Conservation (phyloP, 2,113 vertebrate genomes). For the Pristiophorus japonicus region DNA sequence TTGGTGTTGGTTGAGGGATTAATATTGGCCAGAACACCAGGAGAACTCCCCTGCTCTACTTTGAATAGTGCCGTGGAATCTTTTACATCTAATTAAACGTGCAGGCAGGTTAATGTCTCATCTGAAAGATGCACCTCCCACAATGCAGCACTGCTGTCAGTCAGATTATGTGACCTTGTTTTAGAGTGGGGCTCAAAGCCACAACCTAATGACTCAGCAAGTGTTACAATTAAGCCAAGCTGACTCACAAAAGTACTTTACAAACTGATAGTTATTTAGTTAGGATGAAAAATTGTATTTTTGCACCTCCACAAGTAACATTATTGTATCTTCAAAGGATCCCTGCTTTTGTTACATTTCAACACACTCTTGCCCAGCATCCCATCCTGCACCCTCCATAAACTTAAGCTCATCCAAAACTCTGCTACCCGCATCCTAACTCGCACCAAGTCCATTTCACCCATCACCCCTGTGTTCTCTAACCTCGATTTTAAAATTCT, state of each 20-base stretch:
- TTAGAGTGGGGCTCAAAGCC: neutral
- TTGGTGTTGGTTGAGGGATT: neutral
- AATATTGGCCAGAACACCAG: neutral
- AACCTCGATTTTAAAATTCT: too few species aligned
- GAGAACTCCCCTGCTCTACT: neutral
- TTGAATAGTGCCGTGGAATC: neutral
- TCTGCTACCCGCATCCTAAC: too few species aligned
- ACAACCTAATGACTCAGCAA: neutral
- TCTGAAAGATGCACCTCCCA: neutral
- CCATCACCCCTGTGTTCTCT: too few species aligned
- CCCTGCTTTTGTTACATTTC: too few species aligned
- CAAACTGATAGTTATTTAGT: neutral
- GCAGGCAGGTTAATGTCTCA: neutral
- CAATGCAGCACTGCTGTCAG: neutral
- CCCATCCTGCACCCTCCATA: too few species aligned
- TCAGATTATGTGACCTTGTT: too few species aligned
- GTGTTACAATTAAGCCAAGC: neutral
- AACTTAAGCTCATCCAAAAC: too few species aligned
- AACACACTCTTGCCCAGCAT: too few species aligned
- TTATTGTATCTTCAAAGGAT: too few species aligned
- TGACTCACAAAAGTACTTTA: neutral
- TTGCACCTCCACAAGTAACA: too few species aligned
- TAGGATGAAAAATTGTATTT: neutral
- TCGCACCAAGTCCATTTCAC: too few species aligned
- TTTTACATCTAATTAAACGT: neutral